phyloP scores from a whole-genome alignment of 2,113 vertebrate species.

The Drymodes brunneopygia region DNA sequence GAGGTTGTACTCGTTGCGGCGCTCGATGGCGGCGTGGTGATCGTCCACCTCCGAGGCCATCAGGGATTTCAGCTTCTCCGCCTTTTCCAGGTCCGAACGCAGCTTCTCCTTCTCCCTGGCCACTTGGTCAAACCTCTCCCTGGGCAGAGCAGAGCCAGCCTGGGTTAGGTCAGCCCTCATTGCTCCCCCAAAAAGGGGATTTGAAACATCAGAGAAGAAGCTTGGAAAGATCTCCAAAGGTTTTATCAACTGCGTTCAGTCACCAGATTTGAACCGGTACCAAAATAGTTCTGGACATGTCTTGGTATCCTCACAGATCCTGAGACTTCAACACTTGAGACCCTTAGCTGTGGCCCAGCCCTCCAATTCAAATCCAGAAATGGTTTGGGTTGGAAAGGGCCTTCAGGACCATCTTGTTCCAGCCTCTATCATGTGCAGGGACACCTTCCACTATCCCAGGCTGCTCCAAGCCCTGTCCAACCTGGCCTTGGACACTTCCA shows the following conservation, averaged over 20 bases:
- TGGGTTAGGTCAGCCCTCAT: not conserved
- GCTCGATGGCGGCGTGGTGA: constrained; percentile 88
- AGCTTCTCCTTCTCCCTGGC: constrained; percentile 90
- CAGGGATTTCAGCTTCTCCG: constrained; percentile 86
- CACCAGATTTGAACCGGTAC: not conserved
- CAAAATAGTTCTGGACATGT: not conserved
- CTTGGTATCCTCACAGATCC: no score
- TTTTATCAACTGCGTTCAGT: not conserved
- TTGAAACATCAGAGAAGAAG: no score
- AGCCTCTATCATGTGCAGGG: accelerated
- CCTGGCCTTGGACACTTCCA: accelerated
- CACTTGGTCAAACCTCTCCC: constrained; percentile 84
- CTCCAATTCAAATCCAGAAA: accelerated
- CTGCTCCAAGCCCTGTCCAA: accelerated
- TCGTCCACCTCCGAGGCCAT: constrained; percentile 93
- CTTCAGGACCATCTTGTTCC: accelerated
- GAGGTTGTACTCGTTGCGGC: constrained; percentile 85
- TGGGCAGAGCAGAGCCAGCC: constrained; percentile 19
- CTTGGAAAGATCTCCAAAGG: not conserved
- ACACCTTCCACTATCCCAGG: accelerated
- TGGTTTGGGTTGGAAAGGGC: not conserved
- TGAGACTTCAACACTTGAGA: not conserved
- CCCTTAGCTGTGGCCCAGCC: not conserved
- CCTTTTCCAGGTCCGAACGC: constrained; percentile 85
- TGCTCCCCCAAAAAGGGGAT: not conserved